Evolutionary conservation across 2,888 invertebrate genomes (phyloP).

Genomic region (Ennomos erosarius): DNA sequence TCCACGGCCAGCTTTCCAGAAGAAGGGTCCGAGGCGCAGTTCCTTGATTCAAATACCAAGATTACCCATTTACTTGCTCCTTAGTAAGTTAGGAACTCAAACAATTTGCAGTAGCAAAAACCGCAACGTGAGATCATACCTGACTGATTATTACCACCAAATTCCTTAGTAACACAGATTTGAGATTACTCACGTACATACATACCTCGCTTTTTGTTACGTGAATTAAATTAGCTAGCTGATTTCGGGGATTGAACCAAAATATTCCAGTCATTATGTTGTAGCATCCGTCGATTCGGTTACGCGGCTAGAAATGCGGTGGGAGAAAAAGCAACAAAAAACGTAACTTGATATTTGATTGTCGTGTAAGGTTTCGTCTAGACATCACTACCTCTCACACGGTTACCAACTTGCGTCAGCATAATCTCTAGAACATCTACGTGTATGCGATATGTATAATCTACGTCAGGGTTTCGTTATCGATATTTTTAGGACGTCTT

Average conservation of each 20-base stretch:
- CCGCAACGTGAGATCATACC: conserved; percentile 29
- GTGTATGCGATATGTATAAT: conserved; percentile 2
- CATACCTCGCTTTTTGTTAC: conserved; percentile 32
- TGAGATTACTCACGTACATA: conserved; percentile 43
- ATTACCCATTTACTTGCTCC: conserved; percentile 32
- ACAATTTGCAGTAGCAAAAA: conserved; percentile 28
- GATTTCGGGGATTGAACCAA: conserved; percentile 31
- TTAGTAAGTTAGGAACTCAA: conserved; percentile 29
- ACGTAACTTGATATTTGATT: conserved; percentile 68
- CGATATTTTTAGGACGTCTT: conserved; percentile 21
- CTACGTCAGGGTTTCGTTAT: conserved; percentile 14
- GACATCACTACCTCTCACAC: conserved; percentile 67
- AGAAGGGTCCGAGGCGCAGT: conserved; percentile 52
- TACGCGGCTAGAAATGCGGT: conserved; percentile 71
- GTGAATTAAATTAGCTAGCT: conserved; percentile 43
- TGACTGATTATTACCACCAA: conserved; percentile 22
- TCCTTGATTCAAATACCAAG: conserved; percentile 48
- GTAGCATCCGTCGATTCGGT: conserved; percentile 67
- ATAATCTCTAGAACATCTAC: conserved; percentile 20
- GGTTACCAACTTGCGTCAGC: conserved; percentile 41
- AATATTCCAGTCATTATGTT: conserved; percentile 44
- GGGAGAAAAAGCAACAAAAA: conserved; percentile 64
- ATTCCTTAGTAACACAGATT: conserved; percentile 35
- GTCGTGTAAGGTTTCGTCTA: conserved; percentile 74
- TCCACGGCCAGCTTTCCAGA: conserved; percentile 50